phyloP scores from a whole-genome alignment of 2,113 vertebrate species.

The Dolichallabes microphthalmus region DNA sequence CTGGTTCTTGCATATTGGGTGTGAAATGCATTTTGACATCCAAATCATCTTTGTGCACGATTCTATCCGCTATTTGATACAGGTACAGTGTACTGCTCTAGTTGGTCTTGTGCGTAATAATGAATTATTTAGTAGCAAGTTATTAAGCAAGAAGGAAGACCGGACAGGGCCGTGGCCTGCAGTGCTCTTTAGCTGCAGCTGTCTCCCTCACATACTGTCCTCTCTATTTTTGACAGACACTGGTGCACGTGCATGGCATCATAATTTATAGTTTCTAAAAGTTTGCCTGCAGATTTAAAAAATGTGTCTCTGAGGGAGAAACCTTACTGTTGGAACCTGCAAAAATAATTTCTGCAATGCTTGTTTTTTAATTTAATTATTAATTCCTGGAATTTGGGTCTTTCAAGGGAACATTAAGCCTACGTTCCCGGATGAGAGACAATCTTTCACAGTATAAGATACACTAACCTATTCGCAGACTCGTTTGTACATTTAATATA shows the following conservation, averaged over 20 bases:
- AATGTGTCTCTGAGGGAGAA: background rate
- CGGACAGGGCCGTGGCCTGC: background rate
- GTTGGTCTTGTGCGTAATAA: background rate
- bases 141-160: background rate
- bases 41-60: background rate
- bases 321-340: background rate
- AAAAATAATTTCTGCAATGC: background rate
- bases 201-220: background rate
- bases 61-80: background rate
- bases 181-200: constrained; percentile 1
- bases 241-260: background rate
- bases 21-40: background rate
- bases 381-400: background rate
- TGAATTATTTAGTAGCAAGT: background rate
- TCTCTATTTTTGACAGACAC: background rate
- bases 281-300: background rate
- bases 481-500: background rate
- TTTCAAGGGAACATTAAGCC: background rate
- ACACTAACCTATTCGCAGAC: background rate
- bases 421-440: background rate
- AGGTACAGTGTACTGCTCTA: background rate
- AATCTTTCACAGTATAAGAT: background rate
- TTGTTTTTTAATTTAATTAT: background rate
- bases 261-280: background rate
- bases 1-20: background rate